phyloP scores from a whole-genome alignment of 2,113 vertebrate species.

The Lagopus muta region DNA sequence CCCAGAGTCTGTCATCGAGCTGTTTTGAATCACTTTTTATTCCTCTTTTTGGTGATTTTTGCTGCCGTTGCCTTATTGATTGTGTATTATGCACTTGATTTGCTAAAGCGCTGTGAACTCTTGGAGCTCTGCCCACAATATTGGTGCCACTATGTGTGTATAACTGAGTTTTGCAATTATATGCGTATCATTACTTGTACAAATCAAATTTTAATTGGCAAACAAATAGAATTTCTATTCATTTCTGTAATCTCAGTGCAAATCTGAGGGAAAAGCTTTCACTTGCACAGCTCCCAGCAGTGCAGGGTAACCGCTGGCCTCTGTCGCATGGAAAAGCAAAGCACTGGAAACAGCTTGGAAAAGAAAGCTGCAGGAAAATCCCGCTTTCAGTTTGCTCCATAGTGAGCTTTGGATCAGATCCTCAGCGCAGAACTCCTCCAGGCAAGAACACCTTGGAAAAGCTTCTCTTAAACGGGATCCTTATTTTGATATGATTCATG shows the following conservation, averaged over 20 bases:
- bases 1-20: not conserved
- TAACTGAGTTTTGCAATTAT: not conserved
- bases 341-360: not conserved
- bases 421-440: not conserved
- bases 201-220: not conserved
- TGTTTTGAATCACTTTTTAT: not conserved
- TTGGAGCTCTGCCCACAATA: not conserved
- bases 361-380: not conserved
- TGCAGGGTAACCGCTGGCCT: not conserved
- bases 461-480: not conserved
- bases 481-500: not conserved
- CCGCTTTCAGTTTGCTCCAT: not conserved
- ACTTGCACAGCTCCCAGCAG: fast-evolving
- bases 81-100: not conserved
- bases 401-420: not conserved
- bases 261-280: not conserved
- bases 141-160: fast-evolving
- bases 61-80: not conserved
- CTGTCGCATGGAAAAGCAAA: not conserved
- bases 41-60: not conserved
- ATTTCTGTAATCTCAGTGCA: not conserved
- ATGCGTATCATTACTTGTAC: fast-evolving
- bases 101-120: not conserved
- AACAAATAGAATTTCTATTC: not conserved
- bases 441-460: not conserved